Evolutionary conservation across 2,113 vertebrate species (phyloP).

Genomic region (Pluvialis apricaria): DNA sequence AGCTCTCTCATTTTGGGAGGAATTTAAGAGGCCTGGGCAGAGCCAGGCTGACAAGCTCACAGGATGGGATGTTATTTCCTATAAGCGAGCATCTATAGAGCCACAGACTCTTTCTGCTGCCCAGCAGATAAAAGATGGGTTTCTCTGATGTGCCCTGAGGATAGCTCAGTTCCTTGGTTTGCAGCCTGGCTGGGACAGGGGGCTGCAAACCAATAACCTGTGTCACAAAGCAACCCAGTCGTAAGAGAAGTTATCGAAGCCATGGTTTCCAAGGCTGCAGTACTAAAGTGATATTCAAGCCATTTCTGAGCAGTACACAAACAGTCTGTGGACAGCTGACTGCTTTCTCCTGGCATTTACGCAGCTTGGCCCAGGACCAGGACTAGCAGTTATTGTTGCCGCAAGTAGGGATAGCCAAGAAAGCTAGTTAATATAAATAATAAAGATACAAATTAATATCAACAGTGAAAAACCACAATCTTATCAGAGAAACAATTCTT

Average conservation of each 20-base stretch:
- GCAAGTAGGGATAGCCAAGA: not conserved
- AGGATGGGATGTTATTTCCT: not conserved
- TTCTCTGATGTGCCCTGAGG: not conserved
- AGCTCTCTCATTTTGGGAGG: not conserved
- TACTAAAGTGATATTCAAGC: not conserved
- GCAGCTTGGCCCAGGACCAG: not conserved
- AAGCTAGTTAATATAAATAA: slow-evolving; percentile 30
- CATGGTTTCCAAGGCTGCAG: not conserved
- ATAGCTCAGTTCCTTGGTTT: not conserved
- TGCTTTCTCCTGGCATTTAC: not conserved
- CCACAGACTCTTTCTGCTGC: not conserved
- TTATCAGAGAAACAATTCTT: slow-evolving; percentile 48
- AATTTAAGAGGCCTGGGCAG: not conserved
- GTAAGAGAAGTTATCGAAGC: rapidly evolving
- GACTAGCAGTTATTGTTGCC: not conserved
- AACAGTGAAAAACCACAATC: slow-evolving; percentile 36
- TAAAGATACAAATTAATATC: slow-evolving; percentile 32
- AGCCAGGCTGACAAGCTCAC: not conserved
- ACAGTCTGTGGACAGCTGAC: not conserved
- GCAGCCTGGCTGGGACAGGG: not conserved
- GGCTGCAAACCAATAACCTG: not conserved
- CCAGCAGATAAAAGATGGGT: not conserved
- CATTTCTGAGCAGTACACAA: not conserved
- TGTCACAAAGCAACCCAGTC: not conserved
- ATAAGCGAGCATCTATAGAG: not conserved